Conservation (phyloP, 2,797 vertebrate genomes). For the Dendrocincla tyrannina region DNA sequence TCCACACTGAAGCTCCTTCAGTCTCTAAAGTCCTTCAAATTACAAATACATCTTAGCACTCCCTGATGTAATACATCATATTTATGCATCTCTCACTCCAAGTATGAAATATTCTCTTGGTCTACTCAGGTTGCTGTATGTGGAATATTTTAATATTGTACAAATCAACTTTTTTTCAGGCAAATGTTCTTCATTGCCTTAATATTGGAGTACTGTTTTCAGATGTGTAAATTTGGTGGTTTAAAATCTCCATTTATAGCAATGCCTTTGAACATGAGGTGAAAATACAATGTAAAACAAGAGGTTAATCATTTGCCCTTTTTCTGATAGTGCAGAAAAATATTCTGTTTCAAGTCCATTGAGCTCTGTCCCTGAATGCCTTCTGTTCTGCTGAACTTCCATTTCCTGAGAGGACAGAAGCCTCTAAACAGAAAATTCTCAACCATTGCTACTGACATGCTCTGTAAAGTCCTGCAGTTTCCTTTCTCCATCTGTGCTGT, state of each 20-base stretch:
- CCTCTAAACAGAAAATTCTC: background rate
- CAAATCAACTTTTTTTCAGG: background rate
- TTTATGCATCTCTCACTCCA: background rate
- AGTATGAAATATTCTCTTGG: background rate
- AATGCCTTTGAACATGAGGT: background rate
- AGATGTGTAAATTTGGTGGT: background rate
- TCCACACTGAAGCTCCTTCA: background rate
- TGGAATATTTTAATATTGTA: background rate
- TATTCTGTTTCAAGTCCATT: background rate
- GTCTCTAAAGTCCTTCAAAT: constrained; percentile 12
- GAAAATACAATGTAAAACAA: background rate
- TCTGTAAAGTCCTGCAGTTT: background rate
- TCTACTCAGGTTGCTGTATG: background rate
- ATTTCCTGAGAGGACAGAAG: background rate
- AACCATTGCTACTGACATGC: background rate
- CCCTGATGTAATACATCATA: background rate
- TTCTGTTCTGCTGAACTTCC: background rate
- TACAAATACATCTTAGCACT: background rate
- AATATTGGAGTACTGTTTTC: background rate
- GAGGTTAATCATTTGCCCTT: background rate
- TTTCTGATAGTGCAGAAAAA: background rate
- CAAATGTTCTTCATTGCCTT: background rate
- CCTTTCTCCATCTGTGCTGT: background rate
- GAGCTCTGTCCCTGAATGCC: background rate
- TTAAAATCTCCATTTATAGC: background rate